Evolutionary conservation across 2,888 invertebrate species (phyloP).

Genomic region (Troides aeacus): DNA sequence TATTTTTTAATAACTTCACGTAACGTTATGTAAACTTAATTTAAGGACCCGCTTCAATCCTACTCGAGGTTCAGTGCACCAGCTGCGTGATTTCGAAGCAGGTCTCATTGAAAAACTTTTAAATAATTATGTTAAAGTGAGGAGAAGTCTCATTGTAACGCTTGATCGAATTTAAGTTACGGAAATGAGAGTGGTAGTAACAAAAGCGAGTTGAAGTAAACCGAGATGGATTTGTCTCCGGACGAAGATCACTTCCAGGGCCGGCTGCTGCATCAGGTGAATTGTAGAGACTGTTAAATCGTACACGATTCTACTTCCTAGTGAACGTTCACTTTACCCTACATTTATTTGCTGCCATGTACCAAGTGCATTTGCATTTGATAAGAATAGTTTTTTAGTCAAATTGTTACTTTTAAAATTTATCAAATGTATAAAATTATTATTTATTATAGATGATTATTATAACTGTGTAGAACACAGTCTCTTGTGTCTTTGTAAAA

Average conservation of each 20-base stretch:
- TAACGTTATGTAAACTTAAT: slow-evolving; percentile 5
- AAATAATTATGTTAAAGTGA: slow-evolving; percentile 22
- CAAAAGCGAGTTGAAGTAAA: slow-evolving; percentile 37
- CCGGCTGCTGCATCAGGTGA: slow-evolving; percentile 86
- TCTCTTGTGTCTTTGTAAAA: too few species aligned
- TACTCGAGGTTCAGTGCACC: neutral
- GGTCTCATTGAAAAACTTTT: slow-evolving; percentile 8
- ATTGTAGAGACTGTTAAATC: neutral
- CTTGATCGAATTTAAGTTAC: slow-evolving; percentile 54
- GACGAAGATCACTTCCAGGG: slow-evolving; percentile 90
- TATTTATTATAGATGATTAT: too few species aligned
- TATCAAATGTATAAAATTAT: too few species aligned
- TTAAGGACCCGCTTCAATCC: neutral
- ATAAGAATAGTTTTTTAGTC: too few species aligned
- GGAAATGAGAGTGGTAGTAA: slow-evolving; percentile 55
- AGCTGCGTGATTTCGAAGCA: neutral
- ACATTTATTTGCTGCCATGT: too few species aligned
- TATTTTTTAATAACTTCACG: slow-evolving; percentile 12
- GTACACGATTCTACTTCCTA: too few species aligned
- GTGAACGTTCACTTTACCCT: too few species aligned
- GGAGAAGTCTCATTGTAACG: slow-evolving; percentile 50
- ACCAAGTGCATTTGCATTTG: too few species aligned
- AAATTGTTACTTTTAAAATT: too few species aligned
- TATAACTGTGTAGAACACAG: too few species aligned
- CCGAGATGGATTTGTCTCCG: slow-evolving; percentile 84